Evolutionary conservation across 1,140 invertebrate species (phyloP).

Genomic region (Pomacea maculata): DNA sequence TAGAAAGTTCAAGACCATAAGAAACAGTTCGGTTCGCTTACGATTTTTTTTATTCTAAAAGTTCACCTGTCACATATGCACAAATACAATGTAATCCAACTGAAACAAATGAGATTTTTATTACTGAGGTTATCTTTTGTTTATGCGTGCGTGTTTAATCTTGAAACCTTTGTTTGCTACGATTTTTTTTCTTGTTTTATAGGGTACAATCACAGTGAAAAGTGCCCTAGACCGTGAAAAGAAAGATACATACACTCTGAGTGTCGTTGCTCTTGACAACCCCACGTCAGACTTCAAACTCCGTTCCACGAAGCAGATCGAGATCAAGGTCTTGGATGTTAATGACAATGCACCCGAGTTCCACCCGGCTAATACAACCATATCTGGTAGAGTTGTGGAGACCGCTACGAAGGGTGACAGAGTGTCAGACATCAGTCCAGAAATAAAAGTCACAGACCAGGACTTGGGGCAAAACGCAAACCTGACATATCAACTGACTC

Average conservation of each 20-base stretch:
- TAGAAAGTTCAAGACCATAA: no score
- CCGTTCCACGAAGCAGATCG: slow-evolving; percentile 15
- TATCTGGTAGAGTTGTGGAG: not conserved
- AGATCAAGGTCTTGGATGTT: slow-evolving; percentile 19
- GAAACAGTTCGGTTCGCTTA: not conserved
- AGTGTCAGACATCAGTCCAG: not conserved
- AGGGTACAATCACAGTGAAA: slow-evolving; percentile 28
- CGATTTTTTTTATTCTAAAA: not conserved
- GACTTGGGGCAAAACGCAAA: slow-evolving; percentile 28
- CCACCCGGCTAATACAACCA: not conserved
- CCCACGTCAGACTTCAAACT: slow-evolving; percentile 20
- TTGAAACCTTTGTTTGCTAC: not conserved
- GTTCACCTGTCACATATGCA: not conserved
- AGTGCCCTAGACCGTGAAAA: slow-evolving; percentile 24
- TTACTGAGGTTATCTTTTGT: not conserved
- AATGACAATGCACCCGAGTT: slow-evolving; percentile 33
- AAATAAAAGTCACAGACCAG: slow-evolving; percentile 21
- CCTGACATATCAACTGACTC: slow-evolving; percentile 20
- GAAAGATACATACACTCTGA: slow-evolving; percentile 16
- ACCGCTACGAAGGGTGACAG: not conserved
- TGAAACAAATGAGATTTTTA: not conserved
- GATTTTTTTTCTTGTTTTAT: slow-evolving; percentile 5
- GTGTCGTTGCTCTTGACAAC: slow-evolving; percentile 29
- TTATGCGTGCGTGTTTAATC: not conserved
- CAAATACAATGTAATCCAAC: not conserved